Evolutionary conservation across 2,888 invertebrate species (phyloP).

Genomic region (Aphodius granarius): DNA sequence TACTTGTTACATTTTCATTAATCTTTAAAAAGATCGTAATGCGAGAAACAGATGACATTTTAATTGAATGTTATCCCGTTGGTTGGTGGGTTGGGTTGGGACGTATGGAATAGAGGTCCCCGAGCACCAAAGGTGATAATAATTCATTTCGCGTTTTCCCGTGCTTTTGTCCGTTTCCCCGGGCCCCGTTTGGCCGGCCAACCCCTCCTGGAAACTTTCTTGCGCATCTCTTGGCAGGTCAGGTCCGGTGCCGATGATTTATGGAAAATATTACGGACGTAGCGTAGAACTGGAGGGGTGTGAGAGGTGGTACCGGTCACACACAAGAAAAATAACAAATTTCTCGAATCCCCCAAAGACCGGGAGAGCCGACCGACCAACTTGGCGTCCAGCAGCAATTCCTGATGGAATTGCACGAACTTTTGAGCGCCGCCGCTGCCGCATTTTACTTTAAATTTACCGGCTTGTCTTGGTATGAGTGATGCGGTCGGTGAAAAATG

Average conservation of each 20-base stretch:
- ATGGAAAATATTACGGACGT: constrained; percentile 56
- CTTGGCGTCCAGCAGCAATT: constrained; percentile 46
- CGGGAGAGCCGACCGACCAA: constrained; percentile 39
- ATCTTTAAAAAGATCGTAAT: neutral
- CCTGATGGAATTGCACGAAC: constrained; percentile 29
- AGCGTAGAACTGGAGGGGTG: constrained; percentile 23
- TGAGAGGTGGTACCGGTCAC: constrained; percentile 31
- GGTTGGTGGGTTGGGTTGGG: constrained; percentile 2
- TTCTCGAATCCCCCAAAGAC: constrained; percentile 42
- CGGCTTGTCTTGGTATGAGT: constrained; percentile 33
- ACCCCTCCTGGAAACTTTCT: constrained; percentile 46
- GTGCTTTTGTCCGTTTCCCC: constrained; percentile 36
- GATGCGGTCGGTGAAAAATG: constrained; percentile 17
- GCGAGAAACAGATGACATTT: constrained; percentile 1
- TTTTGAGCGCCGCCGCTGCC: constrained; percentile 47
- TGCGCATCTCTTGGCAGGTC: constrained; percentile 46
- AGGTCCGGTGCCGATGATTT: constrained; percentile 54
- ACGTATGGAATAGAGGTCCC: constrained; percentile 38
- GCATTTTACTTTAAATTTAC: constrained; percentile 47
- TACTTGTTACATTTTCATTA: neutral
- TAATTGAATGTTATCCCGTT: constrained; percentile 18
- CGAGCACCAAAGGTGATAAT: constrained; percentile 43
- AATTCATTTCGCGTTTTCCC: constrained; percentile 48
- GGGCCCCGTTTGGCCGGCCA: constrained; percentile 39
- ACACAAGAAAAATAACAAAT: constrained; percentile 51